phyloP scores from a whole-genome alignment of 2,113 vertebrate genomes.

The pig (Sus scrofa) region DNA sequence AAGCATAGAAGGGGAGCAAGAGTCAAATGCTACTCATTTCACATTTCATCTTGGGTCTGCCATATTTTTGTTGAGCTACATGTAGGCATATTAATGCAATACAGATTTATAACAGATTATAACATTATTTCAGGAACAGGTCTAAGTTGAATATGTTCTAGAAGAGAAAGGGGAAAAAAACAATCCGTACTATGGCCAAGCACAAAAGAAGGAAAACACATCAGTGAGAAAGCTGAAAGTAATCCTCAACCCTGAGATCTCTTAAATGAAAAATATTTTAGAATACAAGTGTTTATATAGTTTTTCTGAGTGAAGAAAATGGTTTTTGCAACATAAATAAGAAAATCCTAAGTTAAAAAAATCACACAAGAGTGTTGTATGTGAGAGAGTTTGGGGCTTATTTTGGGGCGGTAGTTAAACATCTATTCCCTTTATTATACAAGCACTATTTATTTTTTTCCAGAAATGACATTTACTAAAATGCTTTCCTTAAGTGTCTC shows the following conservation, averaged over 20 bases:
- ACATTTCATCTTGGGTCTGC: not conserved
- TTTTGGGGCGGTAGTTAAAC: not conserved
- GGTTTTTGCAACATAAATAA: not conserved
- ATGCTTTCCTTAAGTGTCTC: not conserved
- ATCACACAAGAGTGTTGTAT: not conserved
- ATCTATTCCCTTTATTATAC: not conserved
- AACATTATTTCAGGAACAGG: not conserved
- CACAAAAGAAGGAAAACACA: not conserved
- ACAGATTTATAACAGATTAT: not conserved
- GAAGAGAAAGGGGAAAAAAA: not conserved
- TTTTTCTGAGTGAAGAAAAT: conserved; percentile 17
- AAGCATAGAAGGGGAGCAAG: not conserved
- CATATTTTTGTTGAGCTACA: not conserved
- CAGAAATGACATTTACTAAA: conserved; percentile 5
- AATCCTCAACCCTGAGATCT: not conserved
- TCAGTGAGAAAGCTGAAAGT: not conserved
- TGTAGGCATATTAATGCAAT: not conserved
- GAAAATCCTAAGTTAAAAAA: not conserved
- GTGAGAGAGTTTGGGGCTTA: not conserved
- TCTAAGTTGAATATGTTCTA: not conserved
- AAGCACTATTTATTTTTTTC: not conserved
- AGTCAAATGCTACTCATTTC: not conserved
- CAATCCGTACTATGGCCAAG: not conserved
- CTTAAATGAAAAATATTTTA: not conserved
- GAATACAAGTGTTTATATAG: not conserved